These are phyloP conservation scores for Pseudochirops cupreus DNA, from an alignment of 2,797 vertebrate species.

Conservation along the genomic window DNA sequence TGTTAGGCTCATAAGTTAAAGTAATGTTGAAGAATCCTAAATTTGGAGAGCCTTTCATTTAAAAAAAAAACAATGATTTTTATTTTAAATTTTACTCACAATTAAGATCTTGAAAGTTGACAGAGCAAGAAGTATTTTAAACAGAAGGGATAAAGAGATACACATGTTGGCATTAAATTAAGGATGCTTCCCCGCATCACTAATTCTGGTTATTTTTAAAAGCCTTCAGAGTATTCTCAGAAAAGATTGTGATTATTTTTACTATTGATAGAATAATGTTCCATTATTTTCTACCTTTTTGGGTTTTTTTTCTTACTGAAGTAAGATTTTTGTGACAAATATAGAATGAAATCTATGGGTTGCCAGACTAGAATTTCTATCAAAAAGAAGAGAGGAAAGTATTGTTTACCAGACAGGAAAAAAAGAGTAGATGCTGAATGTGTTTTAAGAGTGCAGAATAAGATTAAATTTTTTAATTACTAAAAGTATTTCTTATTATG, in stretches of 20 bases:
- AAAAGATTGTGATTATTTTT: neutral
- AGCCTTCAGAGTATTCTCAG: slow-evolving; percentile 25
- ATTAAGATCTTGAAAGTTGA: slow-evolving; percentile 41
- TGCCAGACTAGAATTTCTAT: neutral
- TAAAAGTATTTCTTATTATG: neutral
- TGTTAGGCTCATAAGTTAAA: neutral
- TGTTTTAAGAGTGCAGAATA: slow-evolving; percentile 39
- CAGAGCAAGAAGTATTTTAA: slow-evolving; percentile 18
- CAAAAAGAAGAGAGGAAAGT: slow-evolving; percentile 43
- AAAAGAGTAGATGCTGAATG: slow-evolving; percentile 32
- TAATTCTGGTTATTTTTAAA: slow-evolving; percentile 30
- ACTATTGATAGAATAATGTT: neutral
- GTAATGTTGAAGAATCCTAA: slow-evolving; percentile 19
- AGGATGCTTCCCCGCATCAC: neutral
- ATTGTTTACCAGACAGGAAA: slow-evolving; percentile 1
- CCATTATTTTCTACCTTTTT: slow-evolving; percentile 23
- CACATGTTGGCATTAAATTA: slow-evolving; percentile 16
- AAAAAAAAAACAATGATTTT: slow-evolving; percentile 12
- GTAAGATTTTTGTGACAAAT: slow-evolving; percentile 27
- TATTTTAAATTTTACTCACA: slow-evolving; percentile 36
- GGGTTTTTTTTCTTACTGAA: neutral
- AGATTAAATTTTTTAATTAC: slow-evolving; percentile 53
- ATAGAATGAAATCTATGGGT: neutral
- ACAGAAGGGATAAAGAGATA: slow-evolving; percentile 28
- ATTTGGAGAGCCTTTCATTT: slow-evolving; percentile 38